Evolutionary conservation across 2,797 vertebrate species (phyloP).

Genomic region (Euphonia xanthogaster): DNA sequence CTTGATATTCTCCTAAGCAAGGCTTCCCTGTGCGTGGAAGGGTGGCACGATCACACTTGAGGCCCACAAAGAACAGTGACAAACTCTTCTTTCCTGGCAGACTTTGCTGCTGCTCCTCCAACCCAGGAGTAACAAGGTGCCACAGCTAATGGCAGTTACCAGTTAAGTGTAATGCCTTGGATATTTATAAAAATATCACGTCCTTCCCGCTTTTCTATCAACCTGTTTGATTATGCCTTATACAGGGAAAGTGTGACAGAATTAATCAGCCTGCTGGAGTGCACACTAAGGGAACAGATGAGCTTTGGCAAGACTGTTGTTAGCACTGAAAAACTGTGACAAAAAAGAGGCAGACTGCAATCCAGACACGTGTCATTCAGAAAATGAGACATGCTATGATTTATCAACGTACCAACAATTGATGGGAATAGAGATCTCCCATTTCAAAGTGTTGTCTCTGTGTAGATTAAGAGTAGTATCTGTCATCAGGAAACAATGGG

Average conservation of each 20-base stretch:
- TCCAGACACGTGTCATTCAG: slow-evolving; percentile 36
- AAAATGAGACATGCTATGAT: slow-evolving; percentile 43
- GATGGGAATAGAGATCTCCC: slow-evolving; percentile 14
- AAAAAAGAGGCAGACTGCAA: slow-evolving; percentile 25
- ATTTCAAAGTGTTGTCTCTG: slow-evolving; percentile 18
- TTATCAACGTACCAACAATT: slow-evolving; percentile 17
- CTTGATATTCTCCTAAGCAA: neutral
- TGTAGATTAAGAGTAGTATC: slow-evolving; percentile 35
- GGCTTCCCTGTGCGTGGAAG: neutral
- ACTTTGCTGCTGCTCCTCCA: neutral
- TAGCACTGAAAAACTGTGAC: slow-evolving; percentile 4
- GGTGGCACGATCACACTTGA: neutral
- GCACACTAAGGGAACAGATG: neutral
- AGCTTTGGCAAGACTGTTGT: slow-evolving; percentile 45
- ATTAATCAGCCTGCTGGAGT: slow-evolving; percentile 44
- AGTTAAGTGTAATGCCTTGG: neutral
- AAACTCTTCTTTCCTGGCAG: neutral
- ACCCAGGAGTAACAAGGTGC: neutral
- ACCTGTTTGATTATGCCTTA: neutral
- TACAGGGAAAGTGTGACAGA: neutral
- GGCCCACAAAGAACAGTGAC: neutral
- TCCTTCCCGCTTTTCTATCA: neutral
- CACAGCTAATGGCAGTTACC: neutral
- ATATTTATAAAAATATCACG: neutral
- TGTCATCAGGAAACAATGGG: slow-evolving; percentile 50